phyloP scores from a whole-genome alignment of 2,888 invertebrate species.

The Drosophila nigricruria region DNA sequence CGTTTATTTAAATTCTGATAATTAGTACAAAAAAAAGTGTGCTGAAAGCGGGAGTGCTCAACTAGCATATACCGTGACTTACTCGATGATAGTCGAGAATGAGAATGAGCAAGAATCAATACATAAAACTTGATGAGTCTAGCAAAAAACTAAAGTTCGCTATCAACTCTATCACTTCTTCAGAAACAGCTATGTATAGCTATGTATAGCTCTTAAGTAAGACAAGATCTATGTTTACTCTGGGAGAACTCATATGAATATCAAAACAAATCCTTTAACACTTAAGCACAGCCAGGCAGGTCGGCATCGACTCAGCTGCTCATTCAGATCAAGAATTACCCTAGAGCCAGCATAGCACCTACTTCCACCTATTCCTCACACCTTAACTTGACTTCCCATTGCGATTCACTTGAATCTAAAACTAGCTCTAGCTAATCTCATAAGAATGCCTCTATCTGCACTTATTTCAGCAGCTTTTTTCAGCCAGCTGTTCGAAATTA shows the following conservation, averaged over 20 bases:
- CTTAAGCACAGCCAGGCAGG: too few species aligned
- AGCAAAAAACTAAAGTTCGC: not conserved
- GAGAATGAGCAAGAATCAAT: not conserved
- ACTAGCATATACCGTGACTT: not conserved
- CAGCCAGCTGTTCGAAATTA: slow-evolving; percentile 14
- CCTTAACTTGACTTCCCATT: not conserved
- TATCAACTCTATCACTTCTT: too few species aligned
- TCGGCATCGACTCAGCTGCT: too few species aligned
- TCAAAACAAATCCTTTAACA: not conserved
- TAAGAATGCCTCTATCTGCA: not conserved
- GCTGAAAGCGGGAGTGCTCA: not conserved
- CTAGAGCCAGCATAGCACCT: too few species aligned
- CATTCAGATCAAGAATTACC: not conserved
- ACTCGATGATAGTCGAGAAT: too few species aligned
- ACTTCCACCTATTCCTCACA: not conserved
- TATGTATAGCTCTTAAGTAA: not conserved
- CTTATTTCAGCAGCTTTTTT: not conserved
- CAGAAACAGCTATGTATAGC: too few species aligned
- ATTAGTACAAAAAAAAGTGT: not conserved
- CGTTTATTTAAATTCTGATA: not conserved
- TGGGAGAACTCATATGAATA: not conserved
- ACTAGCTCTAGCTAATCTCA: not conserved
- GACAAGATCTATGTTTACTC: not conserved
- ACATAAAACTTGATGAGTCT: not conserved
- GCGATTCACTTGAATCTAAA: not conserved